Conservation (phyloP, 92 coral and sea anemone species). For the Paragorgia papillata region DNA sequence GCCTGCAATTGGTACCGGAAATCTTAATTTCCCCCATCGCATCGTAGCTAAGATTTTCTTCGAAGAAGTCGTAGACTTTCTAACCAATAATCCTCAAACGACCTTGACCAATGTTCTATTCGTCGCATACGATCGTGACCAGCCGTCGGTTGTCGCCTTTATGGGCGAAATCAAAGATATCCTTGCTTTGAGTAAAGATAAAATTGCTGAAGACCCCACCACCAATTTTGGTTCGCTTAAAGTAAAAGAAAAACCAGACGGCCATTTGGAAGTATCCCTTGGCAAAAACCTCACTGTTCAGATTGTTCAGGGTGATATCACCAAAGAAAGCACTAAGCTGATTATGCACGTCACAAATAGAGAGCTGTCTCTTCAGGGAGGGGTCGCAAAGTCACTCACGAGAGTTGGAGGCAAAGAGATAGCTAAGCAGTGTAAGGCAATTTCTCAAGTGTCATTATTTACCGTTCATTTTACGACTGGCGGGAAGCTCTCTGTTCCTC, state of each 20-base stretch:
- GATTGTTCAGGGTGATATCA: constrained; percentile 46
- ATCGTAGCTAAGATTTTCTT: constrained; percentile 62
- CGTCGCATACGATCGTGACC: constrained; percentile 5
- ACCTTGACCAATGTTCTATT: constrained; percentile 14
- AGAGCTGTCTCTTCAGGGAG: constrained; percentile 34
- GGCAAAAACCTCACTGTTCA: constrained; percentile 24
- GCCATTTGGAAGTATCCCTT: neutral
- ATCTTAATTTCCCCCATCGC: constrained; percentile 28
- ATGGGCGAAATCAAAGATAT: neutral
- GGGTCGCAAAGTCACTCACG: constrained; percentile 32
- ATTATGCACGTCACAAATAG: constrained; percentile 38
- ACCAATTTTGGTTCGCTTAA: neutral
- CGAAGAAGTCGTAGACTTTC: constrained; percentile 19
- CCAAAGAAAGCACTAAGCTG: constrained; percentile 40
- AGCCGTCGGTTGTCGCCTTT: constrained; percentile 22
- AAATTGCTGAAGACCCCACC: neutral
- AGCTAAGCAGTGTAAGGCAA: constrained; percentile 24
- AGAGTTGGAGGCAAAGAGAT: constrained; percentile 36
- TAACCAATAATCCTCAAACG: constrained; percentile 3
- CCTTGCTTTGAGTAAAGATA: neutral
- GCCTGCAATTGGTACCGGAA: constrained; percentile 51
- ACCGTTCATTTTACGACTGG: constrained; percentile 44
- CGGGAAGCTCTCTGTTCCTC: constrained; percentile 25
- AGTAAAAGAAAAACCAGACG: neutral
- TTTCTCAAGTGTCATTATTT: constrained; percentile 2